These are phyloP conservation scores for Sanderia malayensis DNA, from an alignment of 30 jellyfish, hydroid and myxozoan species.

Conservation along the genomic window DNA sequence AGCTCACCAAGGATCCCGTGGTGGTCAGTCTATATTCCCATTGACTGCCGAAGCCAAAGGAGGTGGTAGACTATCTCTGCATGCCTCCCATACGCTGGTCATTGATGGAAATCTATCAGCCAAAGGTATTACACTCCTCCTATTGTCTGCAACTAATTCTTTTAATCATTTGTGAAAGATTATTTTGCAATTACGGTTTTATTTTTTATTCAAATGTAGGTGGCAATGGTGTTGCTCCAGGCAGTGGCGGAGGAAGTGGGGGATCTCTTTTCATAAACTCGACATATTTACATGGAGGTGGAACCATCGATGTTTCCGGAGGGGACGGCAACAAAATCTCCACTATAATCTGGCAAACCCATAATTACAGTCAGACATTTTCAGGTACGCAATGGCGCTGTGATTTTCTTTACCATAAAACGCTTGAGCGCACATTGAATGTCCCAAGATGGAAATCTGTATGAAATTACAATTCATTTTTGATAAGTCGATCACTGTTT, in stretches of 20 bases:
- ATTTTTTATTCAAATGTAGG: neutral
- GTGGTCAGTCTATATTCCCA: constrained; percentile 40
- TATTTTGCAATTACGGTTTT: too few relatives aligned
- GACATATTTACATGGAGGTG: constrained; percentile 50
- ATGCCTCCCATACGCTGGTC: constrained; percentile 39
- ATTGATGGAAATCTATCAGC: constrained; percentile 51
- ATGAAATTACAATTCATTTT: too few relatives aligned
- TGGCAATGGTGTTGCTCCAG: constrained; percentile 53
- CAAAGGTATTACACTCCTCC: constrained; percentile 45
- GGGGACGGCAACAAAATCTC: constrained; percentile 47
- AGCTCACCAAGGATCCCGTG: constrained; percentile 58
- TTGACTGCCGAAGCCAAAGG: constrained; percentile 41
- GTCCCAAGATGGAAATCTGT: too few relatives aligned
- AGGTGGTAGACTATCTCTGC: constrained; percentile 49
- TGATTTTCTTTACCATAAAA: too few relatives aligned
- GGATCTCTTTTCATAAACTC: constrained; percentile 49
- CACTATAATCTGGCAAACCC: constrained; percentile 12
- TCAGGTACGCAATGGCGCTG: too few relatives aligned
- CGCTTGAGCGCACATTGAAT: too few relatives aligned
- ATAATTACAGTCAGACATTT: neutral
- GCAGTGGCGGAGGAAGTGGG: constrained; percentile 74
- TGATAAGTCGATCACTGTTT: too few relatives aligned
- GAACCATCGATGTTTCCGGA: constrained; percentile 51
- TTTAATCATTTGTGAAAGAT: too few relatives aligned
- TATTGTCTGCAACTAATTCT: too few relatives aligned